These are phyloP conservation scores for Gorsachius magnificus DNA, from an alignment of 2,797 vertebrate species.

Conservation along the genomic window DNA sequence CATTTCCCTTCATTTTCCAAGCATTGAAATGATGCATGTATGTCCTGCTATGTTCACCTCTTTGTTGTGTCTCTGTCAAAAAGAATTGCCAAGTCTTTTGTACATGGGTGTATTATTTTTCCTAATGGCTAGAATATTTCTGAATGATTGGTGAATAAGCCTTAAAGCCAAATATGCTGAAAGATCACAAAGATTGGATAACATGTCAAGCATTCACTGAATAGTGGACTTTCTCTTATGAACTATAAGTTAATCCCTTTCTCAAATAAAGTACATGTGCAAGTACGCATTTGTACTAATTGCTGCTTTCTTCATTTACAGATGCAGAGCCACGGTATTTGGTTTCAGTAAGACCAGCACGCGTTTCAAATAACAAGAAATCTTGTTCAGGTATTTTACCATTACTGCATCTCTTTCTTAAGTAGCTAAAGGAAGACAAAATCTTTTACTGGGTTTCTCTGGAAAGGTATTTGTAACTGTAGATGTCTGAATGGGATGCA, in stretches of 20 bases:
- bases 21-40: not conserved
- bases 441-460: not conserved
- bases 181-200: not conserved
- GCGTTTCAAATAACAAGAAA: conserved; percentile 76
- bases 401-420: not conserved
- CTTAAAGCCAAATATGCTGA: not conserved
- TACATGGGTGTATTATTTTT: not conserved
- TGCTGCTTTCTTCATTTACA: conserved; percentile 68
- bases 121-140: not conserved
- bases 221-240: not conserved
- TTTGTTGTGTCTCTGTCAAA: not conserved
- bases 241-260: not conserved
- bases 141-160: not conserved
- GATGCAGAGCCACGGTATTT: conserved; percentile 96
- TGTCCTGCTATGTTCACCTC: not conserved
- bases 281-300: not conserved
- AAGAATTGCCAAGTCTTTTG: not conserved
- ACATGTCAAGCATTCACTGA: not conserved
- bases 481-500: not conserved
- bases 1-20: not conserved
- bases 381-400: conserved; percentile 78
- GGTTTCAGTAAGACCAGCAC: conserved; percentile 88
- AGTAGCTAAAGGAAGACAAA: not conserved
- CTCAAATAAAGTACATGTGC: not conserved
- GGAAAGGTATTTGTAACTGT: not conserved